A percentile compares a stretch with the other conserved stretches of the same genome.
phyloP scores from a whole-genome alignment of 2,888 invertebrate genomes.

The Lasioglossum malachurum region DNA sequence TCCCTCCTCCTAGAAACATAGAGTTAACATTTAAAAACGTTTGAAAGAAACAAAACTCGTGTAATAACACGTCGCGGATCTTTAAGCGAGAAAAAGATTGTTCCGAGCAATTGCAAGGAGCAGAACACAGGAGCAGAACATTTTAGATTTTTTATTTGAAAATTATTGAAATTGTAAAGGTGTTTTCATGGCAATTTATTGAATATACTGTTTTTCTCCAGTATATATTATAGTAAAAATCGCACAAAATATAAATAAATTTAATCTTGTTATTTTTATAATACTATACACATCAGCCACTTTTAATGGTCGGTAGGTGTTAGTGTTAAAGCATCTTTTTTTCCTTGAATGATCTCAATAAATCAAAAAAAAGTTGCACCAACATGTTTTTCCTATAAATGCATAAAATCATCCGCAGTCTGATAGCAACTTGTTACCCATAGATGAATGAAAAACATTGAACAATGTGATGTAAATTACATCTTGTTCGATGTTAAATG shows the following conservation, averaged over 20 bases:
- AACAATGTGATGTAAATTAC: background rate
- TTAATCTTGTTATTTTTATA: no score
- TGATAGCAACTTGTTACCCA: background rate
- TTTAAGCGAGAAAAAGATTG: background rate
- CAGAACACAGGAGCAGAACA: background rate
- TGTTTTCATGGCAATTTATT: no score
- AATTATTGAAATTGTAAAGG: no score
- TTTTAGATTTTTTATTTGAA: no score
- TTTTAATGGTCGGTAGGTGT: no score
- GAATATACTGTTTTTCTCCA: no score
- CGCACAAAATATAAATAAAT: no score
- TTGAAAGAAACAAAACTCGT: background rate
- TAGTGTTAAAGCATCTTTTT: background rate
- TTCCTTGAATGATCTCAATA: background rate
- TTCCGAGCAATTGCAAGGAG: background rate
- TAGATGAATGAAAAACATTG: background rate
- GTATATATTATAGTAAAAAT: no score
- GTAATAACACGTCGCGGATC: background rate
- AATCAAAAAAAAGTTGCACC: background rate
- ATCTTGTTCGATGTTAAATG: background rate
- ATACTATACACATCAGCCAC: no score
- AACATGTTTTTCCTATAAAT: no score
- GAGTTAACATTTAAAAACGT: background rate
- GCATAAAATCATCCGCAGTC: background rate
- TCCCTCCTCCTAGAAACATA: conserved; percentile 66